Evolutionary conservation across 2,113 vertebrate genomes (phyloP).

Genomic region (Dunckerocampus dactyliophorus): DNA sequence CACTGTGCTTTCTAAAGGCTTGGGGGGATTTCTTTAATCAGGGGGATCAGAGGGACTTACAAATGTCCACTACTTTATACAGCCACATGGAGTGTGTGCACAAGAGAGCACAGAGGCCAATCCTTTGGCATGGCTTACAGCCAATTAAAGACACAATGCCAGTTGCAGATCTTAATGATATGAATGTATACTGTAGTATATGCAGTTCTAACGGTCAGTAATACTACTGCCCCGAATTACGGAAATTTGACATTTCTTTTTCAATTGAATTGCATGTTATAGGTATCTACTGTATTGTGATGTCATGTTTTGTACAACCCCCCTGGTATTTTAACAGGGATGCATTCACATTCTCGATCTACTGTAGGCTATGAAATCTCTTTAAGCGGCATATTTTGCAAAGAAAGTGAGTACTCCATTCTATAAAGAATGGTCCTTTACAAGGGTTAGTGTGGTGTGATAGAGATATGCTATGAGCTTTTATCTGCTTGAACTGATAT

Average conservation of each 20-base stretch:
- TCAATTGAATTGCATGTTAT: too few relatives aligned
- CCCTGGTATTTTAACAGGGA: too few relatives aligned
- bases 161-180: conserved; percentile 8
- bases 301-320: too few relatives aligned
- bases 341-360: too few relatives aligned
- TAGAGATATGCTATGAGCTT: conserved; percentile 42
- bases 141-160: conserved; percentile 28
- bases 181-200: too few relatives aligned
- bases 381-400: too few relatives aligned
- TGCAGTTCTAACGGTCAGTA: neutral
- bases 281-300: too few relatives aligned
- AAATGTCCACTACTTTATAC: conserved; percentile 57
- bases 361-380: too few relatives aligned
- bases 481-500: conserved; percentile 38
- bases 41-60: conserved; percentile 58
- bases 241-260: too few relatives aligned
- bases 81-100: conserved; percentile 23
- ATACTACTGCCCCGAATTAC: too few relatives aligned
- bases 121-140: conserved; percentile 16
- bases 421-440: conserved; percentile 30
- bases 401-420: conserved; percentile 13
- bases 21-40: conserved; percentile 61
- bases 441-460: conserved; percentile 26
- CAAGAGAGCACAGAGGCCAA: conserved; percentile 11
- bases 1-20: conserved; percentile 28